Evolutionary conservation across 2,888 invertebrate species (phyloP).

Genomic region (Uloborus plumipes): DNA sequence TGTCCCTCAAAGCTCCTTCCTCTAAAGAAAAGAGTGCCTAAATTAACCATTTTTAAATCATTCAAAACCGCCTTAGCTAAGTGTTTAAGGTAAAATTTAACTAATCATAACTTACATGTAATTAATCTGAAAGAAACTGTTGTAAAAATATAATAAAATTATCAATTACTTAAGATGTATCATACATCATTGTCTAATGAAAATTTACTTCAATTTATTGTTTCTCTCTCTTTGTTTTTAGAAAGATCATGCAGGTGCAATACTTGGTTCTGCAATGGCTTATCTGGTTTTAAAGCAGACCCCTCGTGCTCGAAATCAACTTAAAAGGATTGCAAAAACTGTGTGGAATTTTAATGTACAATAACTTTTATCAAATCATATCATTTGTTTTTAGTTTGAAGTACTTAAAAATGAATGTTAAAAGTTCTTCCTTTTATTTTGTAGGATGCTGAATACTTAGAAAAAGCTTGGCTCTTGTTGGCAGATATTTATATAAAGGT

Average conservation of each 20-base stretch:
- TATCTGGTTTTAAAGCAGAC: constrained; percentile 90
- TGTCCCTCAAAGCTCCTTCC: no score
- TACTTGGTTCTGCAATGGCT: constrained; percentile 86
- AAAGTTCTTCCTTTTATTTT: not conserved
- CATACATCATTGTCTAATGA: not conserved
- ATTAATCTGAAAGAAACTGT: no score
- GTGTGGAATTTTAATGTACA: constrained; percentile 87
- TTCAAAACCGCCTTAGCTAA: no score
- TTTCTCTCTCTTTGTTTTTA: constrained; percentile 66
- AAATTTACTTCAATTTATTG: not conserved
- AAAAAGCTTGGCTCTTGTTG: constrained; percentile 94
- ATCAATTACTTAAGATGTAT: no score
- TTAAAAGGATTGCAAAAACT: constrained; percentile 88
- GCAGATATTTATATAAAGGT: constrained; percentile 88
- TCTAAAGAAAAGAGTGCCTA: no score
- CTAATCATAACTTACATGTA: no score
- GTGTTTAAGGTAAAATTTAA: no score
- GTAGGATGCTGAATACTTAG: constrained; percentile 90
- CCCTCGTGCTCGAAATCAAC: constrained; percentile 90
- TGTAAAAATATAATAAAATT: no score
- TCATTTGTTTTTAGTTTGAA: not conserved
- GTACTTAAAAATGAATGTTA: not conserved
- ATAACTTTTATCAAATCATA: no score
- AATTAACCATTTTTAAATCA: no score
- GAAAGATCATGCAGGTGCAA: constrained; percentile 84